A percentile compares a stretch with the other conserved stretches of the same genome.
Conservation (phyloP, 2,797 vertebrate genomes). For the Chloroceryle amazona region DNA sequence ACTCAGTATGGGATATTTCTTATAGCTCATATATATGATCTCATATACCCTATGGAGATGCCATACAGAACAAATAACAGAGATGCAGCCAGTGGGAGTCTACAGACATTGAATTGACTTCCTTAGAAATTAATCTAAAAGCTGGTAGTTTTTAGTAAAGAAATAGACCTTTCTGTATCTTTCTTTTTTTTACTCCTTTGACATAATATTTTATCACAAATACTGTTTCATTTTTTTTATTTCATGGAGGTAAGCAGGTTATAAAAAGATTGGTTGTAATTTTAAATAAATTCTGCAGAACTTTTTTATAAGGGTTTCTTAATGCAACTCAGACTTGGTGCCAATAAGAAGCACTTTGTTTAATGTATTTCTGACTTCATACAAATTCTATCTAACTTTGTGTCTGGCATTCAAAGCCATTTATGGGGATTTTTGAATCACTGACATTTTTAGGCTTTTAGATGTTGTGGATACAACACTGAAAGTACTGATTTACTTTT, state of each 20-base stretch:
- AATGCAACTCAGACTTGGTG: neutral
- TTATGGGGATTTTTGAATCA: conserved; percentile 45
- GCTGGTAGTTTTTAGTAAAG: neutral
- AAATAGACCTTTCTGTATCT: neutral
- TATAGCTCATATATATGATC: neutral
- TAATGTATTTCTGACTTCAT: conserved; percentile 6
- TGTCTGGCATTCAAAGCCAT: conserved; percentile 25
- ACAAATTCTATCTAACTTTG: conserved; percentile 5
- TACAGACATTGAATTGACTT: neutral
- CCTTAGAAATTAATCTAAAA: neutral
- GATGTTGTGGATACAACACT: conserved; percentile 31
- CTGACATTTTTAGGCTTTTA: conserved; percentile 63
- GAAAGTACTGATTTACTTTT: conserved; percentile 63
- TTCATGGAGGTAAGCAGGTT: neutral
- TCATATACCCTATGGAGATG: neutral
- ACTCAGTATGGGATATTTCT: neutral
- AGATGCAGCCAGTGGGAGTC: neutral
- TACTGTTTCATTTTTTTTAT: neutral
- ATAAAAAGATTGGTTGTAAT: neutral
- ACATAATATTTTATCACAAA: neutral
- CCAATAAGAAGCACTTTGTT: neutral
- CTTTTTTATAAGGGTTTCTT: neutral
- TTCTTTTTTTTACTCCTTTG: neutral
- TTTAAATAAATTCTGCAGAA: neutral
- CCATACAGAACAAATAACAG: neutral